These are phyloP conservation scores for Macrostomum lignano DNA, from an alignment of 1,140 invertebrate species.

Conservation along the genomic window DNA sequence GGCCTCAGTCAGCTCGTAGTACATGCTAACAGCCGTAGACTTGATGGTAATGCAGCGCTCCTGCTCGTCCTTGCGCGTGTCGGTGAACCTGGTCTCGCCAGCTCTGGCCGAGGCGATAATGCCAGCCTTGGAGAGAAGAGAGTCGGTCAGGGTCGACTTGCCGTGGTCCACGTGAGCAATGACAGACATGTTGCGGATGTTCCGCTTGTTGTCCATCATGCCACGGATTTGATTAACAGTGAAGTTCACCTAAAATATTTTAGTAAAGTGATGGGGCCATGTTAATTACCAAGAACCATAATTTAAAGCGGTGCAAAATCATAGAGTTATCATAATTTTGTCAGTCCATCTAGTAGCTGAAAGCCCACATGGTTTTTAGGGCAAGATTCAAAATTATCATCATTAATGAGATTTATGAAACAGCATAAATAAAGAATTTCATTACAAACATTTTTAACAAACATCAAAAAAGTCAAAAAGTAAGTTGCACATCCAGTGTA, in stretches of 20 bases:
- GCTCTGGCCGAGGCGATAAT: constrained; percentile 93
- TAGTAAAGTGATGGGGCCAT: no score
- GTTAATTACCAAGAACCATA: no score
- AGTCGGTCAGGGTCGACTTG: constrained; percentile 95
- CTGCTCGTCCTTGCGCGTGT: constrained; percentile 95
- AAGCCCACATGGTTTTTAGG: no score
- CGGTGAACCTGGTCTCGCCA: constrained; percentile 91
- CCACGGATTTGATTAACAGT: constrained; percentile 5
- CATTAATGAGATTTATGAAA: no score
- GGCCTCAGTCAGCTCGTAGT: constrained; percentile 52
- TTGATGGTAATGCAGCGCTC: constrained; percentile 99
- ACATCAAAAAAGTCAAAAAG: no score
- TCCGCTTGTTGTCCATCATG: constrained; percentile 21
- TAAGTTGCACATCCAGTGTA: no score
- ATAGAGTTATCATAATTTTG: no score
- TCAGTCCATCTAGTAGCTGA: no score
- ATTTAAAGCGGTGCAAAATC: no score
- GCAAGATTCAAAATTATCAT: no score
- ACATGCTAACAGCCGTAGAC: constrained; percentile 59
- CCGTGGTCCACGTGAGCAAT: constrained; percentile 99
- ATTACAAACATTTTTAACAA: no score
- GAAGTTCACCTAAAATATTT: constrained; percentile 7
- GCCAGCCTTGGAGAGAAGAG: constrained; percentile 92
- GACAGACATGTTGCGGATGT: constrained; percentile 99
- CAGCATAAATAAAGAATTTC: no score